phyloP scores from a whole-genome alignment of 2,113 vertebrate genomes.

The Leptosomus discolor region DNA sequence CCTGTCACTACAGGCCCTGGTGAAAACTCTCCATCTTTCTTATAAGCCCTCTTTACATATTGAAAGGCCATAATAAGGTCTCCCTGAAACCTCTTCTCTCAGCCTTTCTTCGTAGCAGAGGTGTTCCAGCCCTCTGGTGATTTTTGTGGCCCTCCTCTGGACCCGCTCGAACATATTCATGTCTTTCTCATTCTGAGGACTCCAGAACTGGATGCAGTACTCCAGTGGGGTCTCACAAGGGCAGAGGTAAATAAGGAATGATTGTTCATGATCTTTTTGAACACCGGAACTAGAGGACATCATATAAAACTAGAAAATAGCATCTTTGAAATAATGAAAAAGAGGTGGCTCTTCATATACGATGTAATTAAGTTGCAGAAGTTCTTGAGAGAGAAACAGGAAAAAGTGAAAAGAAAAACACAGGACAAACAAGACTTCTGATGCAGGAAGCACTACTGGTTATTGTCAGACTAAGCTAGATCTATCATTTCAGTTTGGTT shows the following conservation, averaged over 20 bases:
- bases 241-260: background rate
- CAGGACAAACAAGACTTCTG: background rate
- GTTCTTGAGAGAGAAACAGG: background rate
- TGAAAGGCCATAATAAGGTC: background rate
- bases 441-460: background rate
- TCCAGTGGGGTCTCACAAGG: background rate
- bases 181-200: background rate
- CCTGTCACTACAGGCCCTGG: background rate
- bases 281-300: background rate
- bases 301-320: background rate
- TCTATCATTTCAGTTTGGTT: background rate
- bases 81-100: background rate
- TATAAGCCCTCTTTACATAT: background rate
- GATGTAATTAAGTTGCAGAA: fast-evolving
- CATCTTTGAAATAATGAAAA: background rate
- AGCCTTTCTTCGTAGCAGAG: background rate
- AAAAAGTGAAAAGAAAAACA: background rate
- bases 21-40: background rate
- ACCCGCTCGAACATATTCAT: background rate
- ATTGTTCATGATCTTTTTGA: background rate
- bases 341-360: background rate
- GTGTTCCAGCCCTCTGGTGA: background rate
- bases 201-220: background rate
- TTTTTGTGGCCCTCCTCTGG: background rate
- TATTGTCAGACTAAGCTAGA: background rate